Base-by-base conservation (phyloP, 2,797 vertebrate genomes). In the Astyanax mexicanus region DNA sequence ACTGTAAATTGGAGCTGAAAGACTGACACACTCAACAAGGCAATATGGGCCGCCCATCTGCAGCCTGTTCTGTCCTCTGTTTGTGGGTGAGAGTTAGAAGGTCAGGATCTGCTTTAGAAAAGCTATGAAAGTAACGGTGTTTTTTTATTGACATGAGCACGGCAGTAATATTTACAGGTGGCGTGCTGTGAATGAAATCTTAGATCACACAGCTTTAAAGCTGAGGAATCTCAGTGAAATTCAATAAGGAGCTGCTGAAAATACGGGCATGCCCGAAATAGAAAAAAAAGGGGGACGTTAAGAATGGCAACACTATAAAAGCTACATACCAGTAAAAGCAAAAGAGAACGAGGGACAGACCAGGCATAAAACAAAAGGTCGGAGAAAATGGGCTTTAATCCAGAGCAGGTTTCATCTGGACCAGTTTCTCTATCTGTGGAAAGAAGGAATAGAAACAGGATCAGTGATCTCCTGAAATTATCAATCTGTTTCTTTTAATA, bases 131-230 rank as follows among this genome's bases (percentile, higher is more conserved):
- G 55, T 66, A 80, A 80, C 69, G 29, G 80, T 69, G 45, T 79
- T 75, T 75, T 78, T 74, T 69, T 74, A 79, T 73, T 73, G 64
- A 61, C 54, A 64, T 61, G 55, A 69, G 71, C 57, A 38, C 42
- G 25, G 52, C 52, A 66, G 38, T 79, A 79, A 74, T 69, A 74
- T 69, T 74, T 79, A 74, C 70, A 69, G 71, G 57, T 68, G 64
- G 45, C 25, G 23, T 32, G 35, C 65, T 62, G 71, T 61, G 71
- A 79, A 79, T 69, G 71, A 74, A 79, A 79, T 69, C 71, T 51
- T 35, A 68, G 65, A 49, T 51, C 65, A 21, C 65, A 23, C 8
- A 29, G 13, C 64, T 69, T 62, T 62, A 62, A 72, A 73, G 72
- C 69, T 71, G 40, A 35, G 54, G 64, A 72, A 78, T 69, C 54